A percentile compares a stretch with the other conserved stretches of the same genome.
These are phyloP conservation scores for Zygaena filipendulae DNA, from an alignment of 2,888 invertebrate species.

Conservation along the genomic window DNA sequence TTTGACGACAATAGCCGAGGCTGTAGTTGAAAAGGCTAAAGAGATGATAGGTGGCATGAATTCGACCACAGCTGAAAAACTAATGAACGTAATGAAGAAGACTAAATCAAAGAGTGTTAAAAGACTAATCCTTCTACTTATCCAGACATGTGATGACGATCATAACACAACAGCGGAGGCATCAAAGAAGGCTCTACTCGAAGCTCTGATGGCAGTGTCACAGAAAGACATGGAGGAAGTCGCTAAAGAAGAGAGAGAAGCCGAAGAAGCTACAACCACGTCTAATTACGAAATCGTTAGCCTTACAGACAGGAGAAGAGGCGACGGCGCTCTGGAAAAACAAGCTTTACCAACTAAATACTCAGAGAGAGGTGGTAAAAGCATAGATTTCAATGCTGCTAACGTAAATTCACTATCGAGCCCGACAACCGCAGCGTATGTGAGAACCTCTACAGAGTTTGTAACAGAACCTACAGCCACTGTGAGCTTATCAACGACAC, in stretches of 20 bases:
- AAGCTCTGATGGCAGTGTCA: conserved; percentile 75
- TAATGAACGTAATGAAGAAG: conserved; percentile 85
- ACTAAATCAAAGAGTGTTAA: conserved; percentile 81
- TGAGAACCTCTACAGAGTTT: conserved; percentile 27
- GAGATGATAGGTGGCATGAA: conserved; percentile 82
- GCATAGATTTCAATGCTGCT: conserved; percentile 39
- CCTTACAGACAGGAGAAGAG: too few relatives aligned
- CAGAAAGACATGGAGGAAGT: conserved; percentile 65
- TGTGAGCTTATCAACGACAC: conserved; percentile 33
- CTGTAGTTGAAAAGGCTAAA: conserved; percentile 76
- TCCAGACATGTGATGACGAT: conserved; percentile 81
- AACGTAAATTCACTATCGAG: conserved; percentile 49
- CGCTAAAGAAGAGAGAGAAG: conserved; percentile 40
- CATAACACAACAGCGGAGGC: conserved; percentile 77
- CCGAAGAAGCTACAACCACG: conserved; percentile 28
- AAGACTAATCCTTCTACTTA: conserved; percentile 77
- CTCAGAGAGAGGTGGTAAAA: conserved; percentile 37
- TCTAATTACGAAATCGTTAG: too few relatives aligned
- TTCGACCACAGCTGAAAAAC: conserved; percentile 76
- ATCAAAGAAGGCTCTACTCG: conserved; percentile 74
- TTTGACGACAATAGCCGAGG: conserved; percentile 72
- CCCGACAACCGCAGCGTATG: conserved; percentile 33
- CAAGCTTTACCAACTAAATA: conserved; percentile 28
- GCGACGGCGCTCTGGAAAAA: conserved; percentile 15
- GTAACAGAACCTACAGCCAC: conserved; percentile 37